Percentiles rank a stretch among this genome's conserved stretches.
phyloP scores from a whole-genome alignment of 2,888 invertebrate genomes.

The Leistus spinibarbis region DNA sequence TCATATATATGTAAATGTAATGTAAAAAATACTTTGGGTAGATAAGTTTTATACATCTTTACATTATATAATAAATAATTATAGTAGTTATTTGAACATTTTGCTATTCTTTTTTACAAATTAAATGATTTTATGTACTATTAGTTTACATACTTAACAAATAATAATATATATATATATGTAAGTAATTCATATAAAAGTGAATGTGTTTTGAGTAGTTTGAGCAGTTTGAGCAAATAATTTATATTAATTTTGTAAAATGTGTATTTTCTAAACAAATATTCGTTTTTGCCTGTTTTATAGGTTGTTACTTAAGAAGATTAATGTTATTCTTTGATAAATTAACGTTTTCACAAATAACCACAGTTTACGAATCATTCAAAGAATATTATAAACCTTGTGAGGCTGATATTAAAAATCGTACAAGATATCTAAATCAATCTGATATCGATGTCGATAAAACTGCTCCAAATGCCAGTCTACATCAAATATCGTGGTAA shows the following conservation, averaged over 20 bases:
- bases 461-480: not conserved
- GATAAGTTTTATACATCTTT: too few relatives aligned
- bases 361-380: slow-evolving; percentile 73
- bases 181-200: too few relatives aligned
- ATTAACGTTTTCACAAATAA: slow-evolving; percentile 82
- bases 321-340: slow-evolving; percentile 83
- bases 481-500: slow-evolving; percentile 22
- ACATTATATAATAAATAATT: too few relatives aligned
- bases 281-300: too few relatives aligned
- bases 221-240: slow-evolving; percentile 17
- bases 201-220: too few relatives aligned
- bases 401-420: slow-evolving; percentile 27
- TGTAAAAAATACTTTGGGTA: too few relatives aligned
- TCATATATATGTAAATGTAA: too few relatives aligned
- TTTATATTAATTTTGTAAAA: slow-evolving; percentile 44
- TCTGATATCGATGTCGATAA: slow-evolving; percentile 12
- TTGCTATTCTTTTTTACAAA: too few relatives aligned
- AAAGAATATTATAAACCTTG: slow-evolving; percentile 67
- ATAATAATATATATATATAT: too few relatives aligned
- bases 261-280: slow-evolving; percentile 54
- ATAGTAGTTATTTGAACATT: too few relatives aligned
- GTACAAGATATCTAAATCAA: slow-evolving; percentile 15
- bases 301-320: slow-evolving; percentile 82
- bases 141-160: too few relatives aligned
- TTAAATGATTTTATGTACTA: too few relatives aligned